Base-by-base conservation (phyloP, 2,888 invertebrate species). In the Lepidochitona cinerea region DNA sequence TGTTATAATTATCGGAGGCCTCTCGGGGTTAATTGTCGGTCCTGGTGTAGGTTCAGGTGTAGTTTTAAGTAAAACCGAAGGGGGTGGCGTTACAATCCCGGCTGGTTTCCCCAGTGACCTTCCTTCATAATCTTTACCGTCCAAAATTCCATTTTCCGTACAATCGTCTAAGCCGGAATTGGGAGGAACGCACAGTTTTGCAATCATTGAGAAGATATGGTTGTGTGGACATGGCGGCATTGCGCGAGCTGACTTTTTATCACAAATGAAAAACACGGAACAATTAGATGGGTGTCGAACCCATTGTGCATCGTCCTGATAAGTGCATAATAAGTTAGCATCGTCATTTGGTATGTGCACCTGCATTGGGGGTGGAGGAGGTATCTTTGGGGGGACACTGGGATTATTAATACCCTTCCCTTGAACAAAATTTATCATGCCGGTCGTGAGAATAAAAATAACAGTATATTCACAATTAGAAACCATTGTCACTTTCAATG, bases 241-340 rank as follows among this genome's bases (percentile, higher is more conserved):
- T 18, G 18, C 3, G 9, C 37, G 33, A 7, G 66, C 66, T 36
- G 18, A 18, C 1, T 37, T 14, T 23, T 37, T 37, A 35, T 37
- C 66, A 37, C 66, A 66, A 14, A 66, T 37, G 29, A 66, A 66
- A 66, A 37, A 66, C 66, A 66, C 35, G 26, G 66, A 66, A 36
- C 66, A 66, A 37, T 66, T 66, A 35, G 37, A 37, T 14, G 66
- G 66, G 66, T 66, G 66, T 37, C 66, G 66, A 3, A 66, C 37
- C 66, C 66, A 66, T 14, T 66, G 37, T 18, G 66, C 35, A 59
- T 59, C 32, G 59, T 59, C 59, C 26, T 59, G 59, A 9, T 14
- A 59, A 4, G 59, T 32, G 9, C 59, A 59, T 2, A 59, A 26
- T 29, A 59, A 4, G 59, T 23, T 59, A 14, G 59, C 29, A 9